Conservation (phyloP, 2,113 vertebrate genomes). For the zebrafish (Danio rerio) region DNA sequence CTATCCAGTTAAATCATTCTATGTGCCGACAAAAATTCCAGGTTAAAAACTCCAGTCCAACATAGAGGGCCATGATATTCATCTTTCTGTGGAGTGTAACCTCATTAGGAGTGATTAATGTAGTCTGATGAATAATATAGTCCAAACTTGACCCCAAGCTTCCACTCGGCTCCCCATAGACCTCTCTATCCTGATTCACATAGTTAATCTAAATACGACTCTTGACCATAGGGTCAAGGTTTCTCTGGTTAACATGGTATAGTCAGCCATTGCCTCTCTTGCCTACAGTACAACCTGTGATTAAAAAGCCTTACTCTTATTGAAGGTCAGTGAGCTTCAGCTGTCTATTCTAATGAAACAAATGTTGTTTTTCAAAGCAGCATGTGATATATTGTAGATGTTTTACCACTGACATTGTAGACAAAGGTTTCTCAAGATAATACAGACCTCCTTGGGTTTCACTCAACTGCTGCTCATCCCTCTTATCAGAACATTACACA, state of each 20-base stretch:
- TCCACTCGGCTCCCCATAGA: constrained; percentile 6
- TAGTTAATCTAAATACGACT: constrained; percentile 14
- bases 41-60: constrained; percentile 65
- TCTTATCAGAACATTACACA: constrained; percentile 10
- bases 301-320: background rate
- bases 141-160: constrained; percentile 34
- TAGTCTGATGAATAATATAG: constrained; percentile 44
- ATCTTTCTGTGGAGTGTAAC: constrained; percentile 72
- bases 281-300: background rate
- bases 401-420: background rate
- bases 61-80: constrained; percentile 64
- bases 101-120: constrained; percentile 77
- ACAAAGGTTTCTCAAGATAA: background rate
- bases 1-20: background rate
- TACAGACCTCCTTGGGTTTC: background rate
- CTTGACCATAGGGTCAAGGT: background rate
- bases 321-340: background rate
- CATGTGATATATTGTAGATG: background rate
- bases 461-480: background rate
- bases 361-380: background rate
- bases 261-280: background rate
- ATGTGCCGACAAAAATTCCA: too few species aligned
- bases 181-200: background rate
- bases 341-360: background rate
- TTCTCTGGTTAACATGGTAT: background rate